Evolutionary conservation across 2,888 invertebrate species (phyloP).

Genomic region (Meteorus cinctellus): DNA sequence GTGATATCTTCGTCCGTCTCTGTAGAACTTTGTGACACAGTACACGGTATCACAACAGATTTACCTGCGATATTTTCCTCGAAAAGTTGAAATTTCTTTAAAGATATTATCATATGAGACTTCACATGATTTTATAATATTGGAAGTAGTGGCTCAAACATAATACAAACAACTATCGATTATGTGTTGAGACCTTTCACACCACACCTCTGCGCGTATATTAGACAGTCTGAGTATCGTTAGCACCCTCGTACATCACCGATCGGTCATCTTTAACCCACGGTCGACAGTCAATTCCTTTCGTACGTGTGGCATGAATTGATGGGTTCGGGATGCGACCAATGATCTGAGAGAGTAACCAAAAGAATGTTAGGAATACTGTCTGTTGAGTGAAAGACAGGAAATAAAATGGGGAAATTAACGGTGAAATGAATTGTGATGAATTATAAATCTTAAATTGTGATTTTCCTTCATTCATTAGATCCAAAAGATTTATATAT

Average conservation of each 20-base stretch:
- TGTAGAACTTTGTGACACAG: background rate
- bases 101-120: slow-evolving; percentile 15
- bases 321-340: slow-evolving; percentile 55
- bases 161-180: slow-evolving; percentile 39
- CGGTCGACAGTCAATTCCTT: slow-evolving; percentile 58
- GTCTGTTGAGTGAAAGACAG: slow-evolving; percentile 7
- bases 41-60: slow-evolving; percentile 13
- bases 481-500: too few relatives aligned
- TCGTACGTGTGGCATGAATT: slow-evolving; percentile 44
- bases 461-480: background rate
- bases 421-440: background rate
- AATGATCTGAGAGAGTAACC: slow-evolving; percentile 20
- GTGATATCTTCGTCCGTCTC: background rate
- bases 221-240: slow-evolving; percentile 52
- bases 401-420: background rate
- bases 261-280: slow-evolving; percentile 67
- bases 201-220: slow-evolving; percentile 34
- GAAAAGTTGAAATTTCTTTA: background rate
- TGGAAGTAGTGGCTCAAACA: background rate
- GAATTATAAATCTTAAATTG: background rate
- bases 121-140: slow-evolving; percentile 1
- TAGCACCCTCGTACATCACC: slow-evolving; percentile 58
- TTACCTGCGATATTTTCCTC: background rate
- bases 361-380: slow-evolving; percentile 26
- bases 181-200: slow-evolving; percentile 30